Percentiles rank a stretch among this genome's conserved stretches.
phyloP scores from a whole-genome alignment of 2,888 invertebrate species.

The Incurvaria masculella region DNA sequence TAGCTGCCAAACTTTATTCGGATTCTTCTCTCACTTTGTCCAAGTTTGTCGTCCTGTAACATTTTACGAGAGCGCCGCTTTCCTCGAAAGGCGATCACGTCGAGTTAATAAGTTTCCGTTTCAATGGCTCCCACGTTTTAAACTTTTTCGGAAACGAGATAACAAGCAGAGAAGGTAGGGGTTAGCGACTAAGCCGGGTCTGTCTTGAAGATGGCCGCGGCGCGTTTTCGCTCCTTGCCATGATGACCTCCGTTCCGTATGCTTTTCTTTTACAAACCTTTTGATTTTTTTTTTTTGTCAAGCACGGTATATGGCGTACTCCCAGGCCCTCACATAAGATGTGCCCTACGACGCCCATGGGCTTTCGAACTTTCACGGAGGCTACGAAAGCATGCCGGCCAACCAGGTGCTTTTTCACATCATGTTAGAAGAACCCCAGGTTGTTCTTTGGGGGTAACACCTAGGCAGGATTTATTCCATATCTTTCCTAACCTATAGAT shows the following conservation, averaged over 20 bases:
- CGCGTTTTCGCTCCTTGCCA: background rate
- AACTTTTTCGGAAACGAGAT: slow-evolving; percentile 56
- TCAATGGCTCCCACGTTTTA: slow-evolving; percentile 53
- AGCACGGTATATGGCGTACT: too few relatives aligned
- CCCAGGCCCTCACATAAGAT: too few relatives aligned
- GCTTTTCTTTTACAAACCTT: background rate
- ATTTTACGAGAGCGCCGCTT: slow-evolving; percentile 50
- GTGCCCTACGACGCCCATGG: too few relatives aligned
- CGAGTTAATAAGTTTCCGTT: slow-evolving; percentile 56
- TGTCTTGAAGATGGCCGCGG: background rate
- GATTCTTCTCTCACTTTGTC: slow-evolving; percentile 48
- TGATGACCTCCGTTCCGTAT: background rate
- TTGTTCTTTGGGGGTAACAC: too few relatives aligned
- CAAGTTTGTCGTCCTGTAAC: slow-evolving; percentile 51
- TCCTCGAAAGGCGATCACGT: slow-evolving; percentile 46
- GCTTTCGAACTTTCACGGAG: too few relatives aligned
- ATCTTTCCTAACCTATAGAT: too few relatives aligned
- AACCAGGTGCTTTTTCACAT: too few relatives aligned
- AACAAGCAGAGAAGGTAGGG: slow-evolving; percentile 53
- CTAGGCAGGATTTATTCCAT: too few relatives aligned
- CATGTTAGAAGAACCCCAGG: too few relatives aligned
- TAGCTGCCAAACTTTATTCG: slow-evolving; percentile 31
- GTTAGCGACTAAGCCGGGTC: slow-evolving; percentile 31
- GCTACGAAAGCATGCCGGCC: too few relatives aligned
- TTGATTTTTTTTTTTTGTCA: background rate